Evolutionary conservation across 2,888 invertebrate species (phyloP).

Genomic region (Drosophila putrida): DNA sequence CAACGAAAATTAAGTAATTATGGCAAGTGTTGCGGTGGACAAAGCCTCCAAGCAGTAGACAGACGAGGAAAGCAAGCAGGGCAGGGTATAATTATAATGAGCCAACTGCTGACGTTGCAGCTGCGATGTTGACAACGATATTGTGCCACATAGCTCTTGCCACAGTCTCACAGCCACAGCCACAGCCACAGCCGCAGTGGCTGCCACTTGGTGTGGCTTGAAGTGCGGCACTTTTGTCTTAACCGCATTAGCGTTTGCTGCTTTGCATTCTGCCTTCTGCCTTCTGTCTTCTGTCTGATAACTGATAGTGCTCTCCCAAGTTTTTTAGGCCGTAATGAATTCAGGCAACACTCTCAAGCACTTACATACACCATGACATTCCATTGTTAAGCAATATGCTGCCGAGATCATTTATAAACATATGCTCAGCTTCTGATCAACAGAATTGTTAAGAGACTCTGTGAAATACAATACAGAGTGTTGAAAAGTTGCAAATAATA

Average conservation of each 20-base stretch:
- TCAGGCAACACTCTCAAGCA: neutral
- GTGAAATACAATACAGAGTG: neutral
- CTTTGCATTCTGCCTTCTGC: neutral
- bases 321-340: conserved; percentile 15
- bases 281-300: neutral
- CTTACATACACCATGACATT: neutral
- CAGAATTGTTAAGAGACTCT: neutral
- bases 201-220: conserved; percentile 18
- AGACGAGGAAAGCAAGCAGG: conserved; percentile 4
- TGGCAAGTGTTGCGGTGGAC: conserved; percentile 52
- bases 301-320: conserved; percentile 15
- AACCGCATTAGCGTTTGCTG: conserved; percentile 25
- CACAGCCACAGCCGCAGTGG: neutral
- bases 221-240: conserved; percentile 29
- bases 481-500: too few relatives aligned
- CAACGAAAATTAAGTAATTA: conserved; percentile 56
- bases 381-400: neutral
- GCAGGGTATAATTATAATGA: conserved; percentile 41
- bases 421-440: neutral
- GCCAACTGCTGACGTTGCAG: conserved; percentile 44
- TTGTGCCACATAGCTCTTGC: neutral
- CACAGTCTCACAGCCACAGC: conserved; percentile 8
- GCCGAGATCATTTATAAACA: conserved; percentile 5
- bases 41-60: conserved; percentile 32
- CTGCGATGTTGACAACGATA: conserved; percentile 24